Evolutionary conservation across 2,113 vertebrate genomes (phyloP).

Genomic region (Agapornis roseicollis): DNA sequence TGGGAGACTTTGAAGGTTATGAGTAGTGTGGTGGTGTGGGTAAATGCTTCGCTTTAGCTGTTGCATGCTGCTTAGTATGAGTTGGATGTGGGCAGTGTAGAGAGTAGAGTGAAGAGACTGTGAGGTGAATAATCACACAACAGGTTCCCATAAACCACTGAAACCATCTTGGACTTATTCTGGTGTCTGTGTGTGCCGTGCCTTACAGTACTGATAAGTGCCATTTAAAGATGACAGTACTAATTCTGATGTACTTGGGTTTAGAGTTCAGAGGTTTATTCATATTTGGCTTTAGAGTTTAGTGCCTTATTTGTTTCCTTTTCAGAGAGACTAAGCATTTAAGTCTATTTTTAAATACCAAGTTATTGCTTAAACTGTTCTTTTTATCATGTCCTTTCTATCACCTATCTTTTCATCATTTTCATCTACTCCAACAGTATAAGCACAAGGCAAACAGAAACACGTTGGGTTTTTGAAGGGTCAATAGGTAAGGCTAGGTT

Average conservation of each 20-base stretch:
- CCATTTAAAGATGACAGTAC: not conserved
- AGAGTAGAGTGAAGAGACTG: not conserved
- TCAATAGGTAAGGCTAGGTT: not conserved
- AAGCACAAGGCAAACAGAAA: not conserved
- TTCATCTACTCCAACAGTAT: not conserved
- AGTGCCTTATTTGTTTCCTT: not conserved
- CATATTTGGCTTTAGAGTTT: not conserved
- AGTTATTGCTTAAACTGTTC: not conserved
- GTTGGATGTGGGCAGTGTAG: not conserved
- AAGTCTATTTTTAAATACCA: not conserved
- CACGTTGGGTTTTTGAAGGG: not conserved
- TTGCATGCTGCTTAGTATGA: not conserved
- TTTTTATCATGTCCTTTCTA: not conserved
- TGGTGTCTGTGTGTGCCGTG: not conserved
- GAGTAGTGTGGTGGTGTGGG: not conserved
- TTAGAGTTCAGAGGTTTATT: not conserved
- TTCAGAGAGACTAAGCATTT: not conserved
- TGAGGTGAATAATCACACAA: not conserved
- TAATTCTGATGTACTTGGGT: not conserved
- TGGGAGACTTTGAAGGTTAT: not conserved
- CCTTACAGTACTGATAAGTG: not conserved
- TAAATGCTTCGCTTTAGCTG: not conserved
- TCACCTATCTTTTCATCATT: not conserved
- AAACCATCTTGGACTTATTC: rapidly evolving
- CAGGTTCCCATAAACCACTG: not conserved